Conservation (phyloP, 2,888 invertebrate genomes). For the Pheosia gnoma region DNA sequence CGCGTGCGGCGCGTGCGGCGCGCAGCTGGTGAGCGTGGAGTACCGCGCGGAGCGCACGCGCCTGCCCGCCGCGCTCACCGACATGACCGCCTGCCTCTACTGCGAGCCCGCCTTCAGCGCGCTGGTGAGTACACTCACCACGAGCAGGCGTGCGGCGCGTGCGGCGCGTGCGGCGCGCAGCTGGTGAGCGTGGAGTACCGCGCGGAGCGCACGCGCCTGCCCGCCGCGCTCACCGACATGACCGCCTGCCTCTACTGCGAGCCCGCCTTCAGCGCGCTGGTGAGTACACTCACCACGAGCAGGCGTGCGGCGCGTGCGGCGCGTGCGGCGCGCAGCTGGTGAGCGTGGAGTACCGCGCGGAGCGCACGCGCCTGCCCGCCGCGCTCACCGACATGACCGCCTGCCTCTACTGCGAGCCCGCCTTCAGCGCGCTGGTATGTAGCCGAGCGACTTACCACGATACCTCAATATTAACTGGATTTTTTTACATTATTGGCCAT, state of each 20-base stretch:
- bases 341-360: conserved; percentile 35
- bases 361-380: conserved; percentile 36
- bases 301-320: no score
- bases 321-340: conserved; percentile 82
- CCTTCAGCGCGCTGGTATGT: conserved; percentile 86
- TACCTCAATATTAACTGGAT: no score
- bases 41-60: conserved; percentile 38
- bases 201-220: conserved; percentile 36
- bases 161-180: conserved; percentile 84
- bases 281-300: background rate
- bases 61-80: conserved; percentile 37
- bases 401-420: conserved; percentile 95
- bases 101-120: conserved; percentile 92
- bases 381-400: conserved; percentile 40
- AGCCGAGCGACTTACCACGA: no score
- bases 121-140: conserved; percentile 6
- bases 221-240: conserved; percentile 39
- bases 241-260: conserved; percentile 94
- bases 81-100: conserved; percentile 88
- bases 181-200: conserved; percentile 44
- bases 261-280: conserved; percentile 86
- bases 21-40: conserved; percentile 46
- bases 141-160: conserved; percentile 86
- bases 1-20: conserved; percentile 87
- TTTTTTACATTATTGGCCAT: no score